phyloP scores from a whole-genome alignment of 2,113 vertebrate species.

The Myrmecophaga tridactyla region DNA sequence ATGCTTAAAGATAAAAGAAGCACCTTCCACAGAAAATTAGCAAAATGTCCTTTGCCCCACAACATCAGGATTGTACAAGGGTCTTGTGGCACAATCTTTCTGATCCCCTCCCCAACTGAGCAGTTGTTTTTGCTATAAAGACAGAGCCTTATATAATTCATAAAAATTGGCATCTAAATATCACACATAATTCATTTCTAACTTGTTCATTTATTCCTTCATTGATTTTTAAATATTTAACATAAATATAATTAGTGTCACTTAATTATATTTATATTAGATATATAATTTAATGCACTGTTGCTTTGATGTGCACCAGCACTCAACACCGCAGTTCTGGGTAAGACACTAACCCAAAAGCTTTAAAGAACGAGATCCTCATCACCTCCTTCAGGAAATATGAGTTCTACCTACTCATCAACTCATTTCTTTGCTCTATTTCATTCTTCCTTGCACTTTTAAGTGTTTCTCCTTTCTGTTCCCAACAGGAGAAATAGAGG shows the following conservation, averaged over 20 bases:
- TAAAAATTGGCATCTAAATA: not conserved
- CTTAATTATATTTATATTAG: too few species aligned
- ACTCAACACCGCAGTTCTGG: not conserved
- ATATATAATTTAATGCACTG: too few species aligned
- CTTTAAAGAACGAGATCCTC: not conserved
- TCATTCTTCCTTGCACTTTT: not conserved
- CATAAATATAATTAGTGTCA: not conserved
- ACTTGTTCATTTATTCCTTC: not conserved
- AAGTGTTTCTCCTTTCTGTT: not conserved
- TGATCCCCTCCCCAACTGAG: not conserved
- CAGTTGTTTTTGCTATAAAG: not conserved
- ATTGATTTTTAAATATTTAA: not conserved
- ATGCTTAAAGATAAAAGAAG: not conserved
- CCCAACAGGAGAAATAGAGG: not conserved
- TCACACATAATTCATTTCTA: not conserved
- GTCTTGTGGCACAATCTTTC: not conserved
- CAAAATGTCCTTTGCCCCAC: not conserved
- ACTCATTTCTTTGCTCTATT: not conserved
- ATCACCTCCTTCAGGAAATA: not conserved
- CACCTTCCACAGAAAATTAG: not conserved
- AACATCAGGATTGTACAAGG: not conserved
- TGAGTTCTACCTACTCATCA: not conserved
- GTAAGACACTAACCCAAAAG: not conserved
- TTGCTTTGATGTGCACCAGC: not conserved
- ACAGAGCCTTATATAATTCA: not conserved